Percentiles rank a stretch among this genome's conserved stretches.
Evolutionary conservation across 1,140 invertebrate species (phyloP).

Genomic region (Bombus pyrosoma): DNA sequence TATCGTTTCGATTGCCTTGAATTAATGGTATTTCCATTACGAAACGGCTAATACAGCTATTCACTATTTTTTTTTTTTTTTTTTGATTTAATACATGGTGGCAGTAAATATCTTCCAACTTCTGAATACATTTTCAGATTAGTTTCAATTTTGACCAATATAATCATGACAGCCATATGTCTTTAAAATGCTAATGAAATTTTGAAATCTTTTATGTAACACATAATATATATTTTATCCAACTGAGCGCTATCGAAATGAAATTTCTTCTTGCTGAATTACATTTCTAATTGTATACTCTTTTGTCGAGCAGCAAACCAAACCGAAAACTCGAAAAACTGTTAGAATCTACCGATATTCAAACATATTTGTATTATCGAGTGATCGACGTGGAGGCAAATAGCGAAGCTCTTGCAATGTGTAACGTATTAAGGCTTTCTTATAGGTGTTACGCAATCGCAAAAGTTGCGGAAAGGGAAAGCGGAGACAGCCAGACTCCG

Average conservation of each 20-base stretch:
- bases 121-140: too few species aligned
- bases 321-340: too few species aligned
- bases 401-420: neutral
- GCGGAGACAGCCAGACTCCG: slow-evolving; percentile 48
- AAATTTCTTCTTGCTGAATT: neutral
- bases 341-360: neutral
- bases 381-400: neutral
- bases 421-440: slow-evolving; percentile 39
- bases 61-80: too few species aligned
- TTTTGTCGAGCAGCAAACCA: too few species aligned
- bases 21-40: neutral
- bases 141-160: too few species aligned
- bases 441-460: slow-evolving; percentile 56
- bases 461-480: slow-evolving; percentile 73
- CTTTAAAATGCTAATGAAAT: too few species aligned
- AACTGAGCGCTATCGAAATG: neutral
- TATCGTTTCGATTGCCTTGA: neutral
- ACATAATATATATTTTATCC: neutral
- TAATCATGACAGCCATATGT: neutral
- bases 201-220: neutral
- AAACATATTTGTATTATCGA: neutral
- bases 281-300: too few species aligned
- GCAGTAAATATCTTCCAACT: too few species aligned
- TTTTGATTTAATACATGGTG: too few species aligned
- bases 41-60: neutral